phyloP scores from a whole-genome alignment of 2,888 invertebrate species.

The Hypolimnas misippus region DNA sequence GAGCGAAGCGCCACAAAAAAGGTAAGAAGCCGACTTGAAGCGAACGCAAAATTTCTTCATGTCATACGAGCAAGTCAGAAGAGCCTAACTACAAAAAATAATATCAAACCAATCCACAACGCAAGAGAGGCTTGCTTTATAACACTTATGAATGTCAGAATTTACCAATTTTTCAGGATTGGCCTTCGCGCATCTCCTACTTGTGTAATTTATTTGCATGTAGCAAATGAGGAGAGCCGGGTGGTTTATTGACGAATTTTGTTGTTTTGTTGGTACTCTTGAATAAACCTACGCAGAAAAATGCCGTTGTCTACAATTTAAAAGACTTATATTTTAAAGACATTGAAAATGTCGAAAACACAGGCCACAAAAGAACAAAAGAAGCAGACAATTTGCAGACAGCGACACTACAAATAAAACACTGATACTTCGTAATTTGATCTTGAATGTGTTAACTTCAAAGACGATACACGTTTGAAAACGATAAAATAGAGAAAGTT shows the following conservation, averaged over 20 bases:
- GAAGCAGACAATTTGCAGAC: conserved; percentile 16
- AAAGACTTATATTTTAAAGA: conserved; percentile 30
- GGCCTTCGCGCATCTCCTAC: conserved; percentile 64
- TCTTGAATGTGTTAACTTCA: background rate
- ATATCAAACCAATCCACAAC: conserved; percentile 58
- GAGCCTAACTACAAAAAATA: conserved; percentile 63
- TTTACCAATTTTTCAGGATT: conserved; percentile 58
- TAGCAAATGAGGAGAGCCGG: conserved; percentile 79
- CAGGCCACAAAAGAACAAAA: conserved; percentile 13
- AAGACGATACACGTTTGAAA: too few relatives aligned
- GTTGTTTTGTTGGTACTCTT: conserved; percentile 69
- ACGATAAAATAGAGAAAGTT: too few relatives aligned
- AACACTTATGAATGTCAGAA: conserved; percentile 56
- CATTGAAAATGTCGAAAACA: conserved; percentile 28
- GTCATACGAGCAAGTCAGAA: conserved; percentile 44
- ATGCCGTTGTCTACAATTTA: conserved; percentile 47
- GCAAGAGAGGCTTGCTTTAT: conserved; percentile 49
- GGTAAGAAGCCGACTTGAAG: conserved; percentile 34
- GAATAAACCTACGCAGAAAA: conserved; percentile 78
- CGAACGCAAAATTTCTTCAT: conserved; percentile 43
- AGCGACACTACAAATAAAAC: background rate
- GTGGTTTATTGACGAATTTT: conserved; percentile 77
- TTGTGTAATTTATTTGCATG: conserved; percentile 80
- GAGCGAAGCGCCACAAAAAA: conserved; percentile 36
- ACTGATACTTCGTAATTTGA: background rate